Evolutionary conservation across 2,113 vertebrate species (phyloP), one percentile per base, ranked within the genome.

Genomic region (Oxyura jamaicensis): DNA sequence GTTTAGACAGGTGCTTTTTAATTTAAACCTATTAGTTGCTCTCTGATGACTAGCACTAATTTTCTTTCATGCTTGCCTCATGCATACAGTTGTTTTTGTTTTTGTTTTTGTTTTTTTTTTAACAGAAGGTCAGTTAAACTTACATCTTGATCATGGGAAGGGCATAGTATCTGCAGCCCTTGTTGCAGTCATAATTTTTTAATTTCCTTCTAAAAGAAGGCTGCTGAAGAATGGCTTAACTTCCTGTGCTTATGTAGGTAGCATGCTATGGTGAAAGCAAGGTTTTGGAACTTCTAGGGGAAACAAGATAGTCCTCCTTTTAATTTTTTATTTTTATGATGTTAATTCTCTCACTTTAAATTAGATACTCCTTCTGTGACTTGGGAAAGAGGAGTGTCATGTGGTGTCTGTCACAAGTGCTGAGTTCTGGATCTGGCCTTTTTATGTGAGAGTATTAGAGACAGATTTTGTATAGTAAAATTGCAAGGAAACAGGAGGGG

Each of bases 1-100:
- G 99, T 93, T 97, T 99, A 68, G 99, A 99, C 98, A 99, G 99
- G 99, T 99, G 96, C 83, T 84, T 87, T 74, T 94, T 82, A 52
- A 42, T 81, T 95, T 79, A 39, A 50, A 36, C 50, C 31, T 65
- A 10, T 78, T 46, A 75, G 8, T 74, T 93, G 10, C 60, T 92
- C n/a, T 69, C 46, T 86, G 63, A 28, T 92, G 82, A 76, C 41
- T 13, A 39, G n/a, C 23, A 31, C 35, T 52, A 3, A 12, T 69
- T 89, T 67, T 73, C 31, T 85, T 86, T 69, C 17, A 10, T 15
- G 23, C 55, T 9, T 80, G 59, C 15, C 50, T 69, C 2, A 0
- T 44, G 33, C 31, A 16, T 5, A 52, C 67, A 21, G 55, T 14
- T 35, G 46, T n/a, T n/a, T n/a, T n/a, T n/a, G n/a, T n/a, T n/a